These are phyloP conservation scores for Cyphomyrus plagiostoma DNA, from an alignment of 2,113 vertebrate species.

Conservation along the genomic window DNA sequence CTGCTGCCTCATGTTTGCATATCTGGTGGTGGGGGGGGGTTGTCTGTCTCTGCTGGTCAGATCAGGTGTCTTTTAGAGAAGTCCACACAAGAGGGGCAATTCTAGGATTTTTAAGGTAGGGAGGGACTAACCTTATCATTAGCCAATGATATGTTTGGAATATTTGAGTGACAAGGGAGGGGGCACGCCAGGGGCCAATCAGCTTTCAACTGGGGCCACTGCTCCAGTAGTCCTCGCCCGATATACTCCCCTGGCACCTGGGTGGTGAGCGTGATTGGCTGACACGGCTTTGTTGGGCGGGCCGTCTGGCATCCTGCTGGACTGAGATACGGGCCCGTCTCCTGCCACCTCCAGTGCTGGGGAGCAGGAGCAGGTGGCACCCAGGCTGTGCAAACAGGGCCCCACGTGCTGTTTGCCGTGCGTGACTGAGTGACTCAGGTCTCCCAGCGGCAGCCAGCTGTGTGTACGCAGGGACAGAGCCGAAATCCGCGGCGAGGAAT, in stretches of 20 bases:
- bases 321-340: neutral
- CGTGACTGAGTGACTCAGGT: conserved; percentile 38
- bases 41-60: neutral
- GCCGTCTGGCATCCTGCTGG: neutral
- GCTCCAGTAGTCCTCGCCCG: neutral
- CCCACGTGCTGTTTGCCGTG: conserved; percentile 34
- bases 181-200: neutral
- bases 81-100: neutral
- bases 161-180: neutral
- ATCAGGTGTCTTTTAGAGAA: neutral
- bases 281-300: neutral
- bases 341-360: neutral
- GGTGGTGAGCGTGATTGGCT: neutral
- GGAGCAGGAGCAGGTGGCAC: neutral
- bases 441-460: conserved; percentile 33
- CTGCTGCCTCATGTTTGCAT: neutral
- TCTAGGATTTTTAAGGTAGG: neutral
- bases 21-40: neutral
- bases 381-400: neutral
- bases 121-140: neutral
- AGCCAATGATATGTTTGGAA: neutral
- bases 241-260: neutral
- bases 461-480: conserved; percentile 37
- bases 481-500: conserved; percentile 17
- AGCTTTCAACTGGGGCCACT: neutral